These are phyloP conservation scores for Petrocephalus schoutedeni DNA, from an alignment of 2,797 vertebrate species.

Conservation along the genomic window DNA sequence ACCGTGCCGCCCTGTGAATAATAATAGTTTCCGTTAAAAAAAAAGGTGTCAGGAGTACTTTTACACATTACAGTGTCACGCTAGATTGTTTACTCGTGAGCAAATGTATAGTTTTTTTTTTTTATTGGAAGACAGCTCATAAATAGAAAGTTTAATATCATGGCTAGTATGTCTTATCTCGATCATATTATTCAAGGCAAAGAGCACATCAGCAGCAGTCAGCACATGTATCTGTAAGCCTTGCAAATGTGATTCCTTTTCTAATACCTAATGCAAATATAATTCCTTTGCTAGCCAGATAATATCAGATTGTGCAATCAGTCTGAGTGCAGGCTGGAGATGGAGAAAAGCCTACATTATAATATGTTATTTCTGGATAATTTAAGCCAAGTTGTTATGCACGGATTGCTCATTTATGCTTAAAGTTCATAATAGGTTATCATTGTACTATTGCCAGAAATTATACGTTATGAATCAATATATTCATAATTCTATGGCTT, in stretches of 20 bases:
- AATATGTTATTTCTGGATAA: background rate
- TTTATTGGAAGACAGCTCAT: background rate
- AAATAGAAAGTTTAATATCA: background rate
- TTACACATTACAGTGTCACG: background rate
- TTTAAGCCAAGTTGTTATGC: background rate
- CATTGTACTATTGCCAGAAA: background rate
- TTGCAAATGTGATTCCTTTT: conserved; percentile 21
- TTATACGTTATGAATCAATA: background rate
- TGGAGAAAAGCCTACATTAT: background rate
- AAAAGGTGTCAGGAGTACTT: background rate
- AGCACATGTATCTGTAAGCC: conserved; percentile 28
- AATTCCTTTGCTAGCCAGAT: conserved; percentile 35
- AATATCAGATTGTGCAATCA: conserved; percentile 32
- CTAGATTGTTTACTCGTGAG: background rate
- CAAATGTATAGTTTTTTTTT: background rate
- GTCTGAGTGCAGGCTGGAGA: conserved; percentile 30
- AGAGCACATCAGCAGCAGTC: background rate
- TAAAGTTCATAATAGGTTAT: background rate
- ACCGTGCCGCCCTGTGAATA: too few species aligned
- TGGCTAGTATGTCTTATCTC: background rate
- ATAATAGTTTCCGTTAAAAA: background rate
- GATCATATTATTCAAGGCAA: background rate
- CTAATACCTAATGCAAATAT: conserved; percentile 37
- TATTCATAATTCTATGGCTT: background rate
- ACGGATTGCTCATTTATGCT: background rate